Evolutionary conservation across 2,113 vertebrate species (phyloP), one percentile per base, ranked within the genome.

Genomic region (Tinamus guttatus): DNA sequence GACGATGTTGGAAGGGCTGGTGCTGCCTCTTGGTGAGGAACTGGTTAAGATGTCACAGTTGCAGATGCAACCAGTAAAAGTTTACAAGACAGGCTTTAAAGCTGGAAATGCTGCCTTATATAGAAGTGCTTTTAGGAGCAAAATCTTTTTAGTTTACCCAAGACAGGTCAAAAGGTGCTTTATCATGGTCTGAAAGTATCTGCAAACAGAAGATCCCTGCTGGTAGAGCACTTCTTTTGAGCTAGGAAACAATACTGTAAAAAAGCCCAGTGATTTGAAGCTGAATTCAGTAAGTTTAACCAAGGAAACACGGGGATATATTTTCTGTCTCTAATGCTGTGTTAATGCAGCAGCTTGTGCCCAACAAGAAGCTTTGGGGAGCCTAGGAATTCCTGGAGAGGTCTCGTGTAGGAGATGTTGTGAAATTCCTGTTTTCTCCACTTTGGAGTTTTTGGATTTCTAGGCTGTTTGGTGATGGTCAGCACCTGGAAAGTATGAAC

Each of bases 91-190:
- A 24, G 81, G 20, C 25, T 75, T 86, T 75, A 86, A 81, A 86
- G 15, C 73, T 92, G 82, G 51, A 89, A 92, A 81, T 68, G 9
- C 58, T 77, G 62, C 14, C 68, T 90, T 84, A 28, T 70, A 14
- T 36, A 58, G 28, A 81, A 84, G 82, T 84, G 13, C 0, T 1
- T 80, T 64, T 62, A 88, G 80, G 62, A 62, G 51, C 78, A 52
- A 78, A 90, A 79, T 79, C 28, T 65, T 52, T 59, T 77, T 25
- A 20, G 54, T 83, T 88, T 94, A 88, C 62, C 5, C 22, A 65
- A 41, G 49, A 19, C 1, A 13, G 60, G 28, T 87, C 4, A 7
- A n/a, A 74, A 75, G 63, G 51, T 73, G 58, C 73, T 27, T 90
- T 84, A 62, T 1, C n/a, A 2, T n/a, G 25, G 25, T 54, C 62